phyloP scores from a whole-genome alignment of 2,113 vertebrate species.

The Echinops telfairi region DNA sequence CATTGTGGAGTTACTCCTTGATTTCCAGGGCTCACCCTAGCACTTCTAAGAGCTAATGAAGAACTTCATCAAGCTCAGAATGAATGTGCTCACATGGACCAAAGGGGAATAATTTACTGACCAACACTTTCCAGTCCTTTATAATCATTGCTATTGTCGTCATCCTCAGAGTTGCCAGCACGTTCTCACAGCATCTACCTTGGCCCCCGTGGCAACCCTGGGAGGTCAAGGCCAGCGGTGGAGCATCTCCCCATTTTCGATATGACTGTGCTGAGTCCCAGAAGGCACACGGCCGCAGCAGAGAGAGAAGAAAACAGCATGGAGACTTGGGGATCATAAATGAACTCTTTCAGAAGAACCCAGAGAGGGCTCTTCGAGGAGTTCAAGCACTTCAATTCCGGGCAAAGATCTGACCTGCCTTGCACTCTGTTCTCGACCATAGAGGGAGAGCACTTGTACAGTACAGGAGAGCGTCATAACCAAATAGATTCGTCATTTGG shows the following conservation, averaged over 20 bases:
- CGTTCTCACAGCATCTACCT: neutral
- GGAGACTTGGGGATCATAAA: neutral
- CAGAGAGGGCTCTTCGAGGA: neutral
- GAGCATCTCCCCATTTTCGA: neutral
- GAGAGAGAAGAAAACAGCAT: neutral
- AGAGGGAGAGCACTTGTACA: neutral
- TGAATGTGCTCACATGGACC: neutral
- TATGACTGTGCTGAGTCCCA: neutral
- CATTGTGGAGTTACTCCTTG: neutral
- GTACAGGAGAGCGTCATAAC: neutral
- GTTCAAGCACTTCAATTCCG: neutral
- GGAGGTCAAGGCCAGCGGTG: neutral
- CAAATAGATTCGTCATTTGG: constrained; percentile 23
- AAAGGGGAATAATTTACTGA: neutral
- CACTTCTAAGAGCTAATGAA: neutral
- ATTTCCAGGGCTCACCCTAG: neutral
- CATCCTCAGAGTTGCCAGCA: too few species aligned
- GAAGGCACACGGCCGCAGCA: neutral
- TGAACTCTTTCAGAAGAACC: neutral
- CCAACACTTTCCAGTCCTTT: neutral
- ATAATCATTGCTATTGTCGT: too few species aligned
- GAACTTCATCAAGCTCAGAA: neutral
- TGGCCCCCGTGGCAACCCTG: neutral
- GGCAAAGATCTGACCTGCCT: neutral
- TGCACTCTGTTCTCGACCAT: neutral